Evolutionary conservation across 2,797 vertebrate genomes (phyloP).

Genomic region (Lepilemur ruficaudatus): DNA sequence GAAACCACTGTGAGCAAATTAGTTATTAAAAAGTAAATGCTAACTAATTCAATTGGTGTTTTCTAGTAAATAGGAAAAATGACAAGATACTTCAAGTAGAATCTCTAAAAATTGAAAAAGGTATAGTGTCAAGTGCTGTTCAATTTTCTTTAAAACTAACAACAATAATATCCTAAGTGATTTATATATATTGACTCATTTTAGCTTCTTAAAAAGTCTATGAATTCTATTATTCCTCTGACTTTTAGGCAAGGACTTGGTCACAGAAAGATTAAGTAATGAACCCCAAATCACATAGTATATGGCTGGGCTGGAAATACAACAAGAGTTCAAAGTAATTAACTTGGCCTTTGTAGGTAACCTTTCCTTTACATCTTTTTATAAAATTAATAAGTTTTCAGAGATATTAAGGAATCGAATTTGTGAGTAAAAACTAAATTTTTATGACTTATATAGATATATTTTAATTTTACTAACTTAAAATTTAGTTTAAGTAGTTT

Average conservation of each 20-base stretch:
- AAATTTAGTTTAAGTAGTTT: slow-evolving; percentile 22
- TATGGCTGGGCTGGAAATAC: background rate
- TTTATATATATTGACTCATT: background rate
- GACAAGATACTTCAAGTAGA: background rate
- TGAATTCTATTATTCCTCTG: background rate
- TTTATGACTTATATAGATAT: background rate
- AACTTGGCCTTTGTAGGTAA: background rate
- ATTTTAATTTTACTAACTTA: background rate
- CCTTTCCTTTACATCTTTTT: background rate
- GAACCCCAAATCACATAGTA: background rate
- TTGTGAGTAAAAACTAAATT: background rate
- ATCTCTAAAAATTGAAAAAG: background rate
- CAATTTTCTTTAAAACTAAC: background rate
- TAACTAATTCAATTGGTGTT: background rate
- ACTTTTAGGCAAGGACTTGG: background rate
- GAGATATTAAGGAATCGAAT: background rate
- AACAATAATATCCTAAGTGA: background rate
- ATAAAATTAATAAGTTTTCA: background rate
- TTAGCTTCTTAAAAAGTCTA: background rate
- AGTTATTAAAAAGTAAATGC: background rate
- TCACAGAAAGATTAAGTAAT: background rate
- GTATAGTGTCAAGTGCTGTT: background rate
- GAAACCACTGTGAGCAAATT: background rate
- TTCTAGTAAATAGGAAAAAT: background rate
- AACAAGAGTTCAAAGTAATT: background rate